Base-by-base conservation (phyloP, 2,888 invertebrate genomes). In the Drosophila nr. perissopoda region DNA sequence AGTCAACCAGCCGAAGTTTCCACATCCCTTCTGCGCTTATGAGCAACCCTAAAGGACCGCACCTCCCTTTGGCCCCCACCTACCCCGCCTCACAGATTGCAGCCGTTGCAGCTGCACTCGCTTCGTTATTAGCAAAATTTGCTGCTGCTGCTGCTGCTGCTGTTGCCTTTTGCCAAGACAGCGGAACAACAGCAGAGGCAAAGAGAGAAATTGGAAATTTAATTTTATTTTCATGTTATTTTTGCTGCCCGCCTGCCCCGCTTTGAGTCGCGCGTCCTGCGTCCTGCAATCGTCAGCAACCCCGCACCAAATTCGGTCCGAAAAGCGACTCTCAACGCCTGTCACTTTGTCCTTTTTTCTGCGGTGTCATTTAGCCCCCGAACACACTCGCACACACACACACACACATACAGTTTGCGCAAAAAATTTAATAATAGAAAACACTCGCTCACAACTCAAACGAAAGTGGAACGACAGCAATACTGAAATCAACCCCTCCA, bases 211-310 rank as follows among this genome's bases (percentile, higher is more conserved):
- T 79, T 82, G 90, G 78, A 89, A 82, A 89, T 89, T 89, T 91
- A 89, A 89, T 89, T 91, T 89, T 84, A 83, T 91, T 89, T 91
- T 62, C 90, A 89, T 91, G 89, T 91, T 83, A 80, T 83, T 69
- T 61, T 70, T 72, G 53, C 25, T 45, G 45, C 45, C 21, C 13
- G 21, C 45, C 45, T 45, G 45, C 45, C 45, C 45, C 21, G 45
- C 16, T 21, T 25, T 45, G 56, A 64, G 56, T 58, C 63, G 65
- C 40, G 57, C 34, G 54, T 57, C 65, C 60, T 48, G 51, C 49
- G 40, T 69, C 51, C 49, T 57, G 38, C 42, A 42, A 29, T 42
- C 25, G 40, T 62, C 72, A 40, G 52, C 70, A 52, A 69, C 40
- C 60, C 62, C 42, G n/a, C 34, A 10, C 29, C 34, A 67, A 56